Evolutionary conservation across 2,888 invertebrate species (phyloP).

Genomic region (Eupithecia centaureata): DNA sequence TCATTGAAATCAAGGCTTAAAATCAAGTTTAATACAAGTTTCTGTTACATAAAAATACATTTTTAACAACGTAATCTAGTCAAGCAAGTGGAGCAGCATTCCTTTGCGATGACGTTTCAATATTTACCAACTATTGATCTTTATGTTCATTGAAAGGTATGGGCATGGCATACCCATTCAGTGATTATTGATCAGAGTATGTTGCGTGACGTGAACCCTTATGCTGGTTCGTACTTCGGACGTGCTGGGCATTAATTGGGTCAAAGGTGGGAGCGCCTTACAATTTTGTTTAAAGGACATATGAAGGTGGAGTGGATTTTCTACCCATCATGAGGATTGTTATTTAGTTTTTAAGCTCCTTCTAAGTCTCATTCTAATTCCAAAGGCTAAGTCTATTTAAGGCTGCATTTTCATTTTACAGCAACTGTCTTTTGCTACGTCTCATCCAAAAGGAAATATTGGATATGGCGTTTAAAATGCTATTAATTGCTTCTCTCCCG

Average conservation of each 20-base stretch:
- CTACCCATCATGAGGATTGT: not conserved
- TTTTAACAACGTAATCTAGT: slow-evolving; percentile 42
- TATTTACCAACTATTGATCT: slow-evolving; percentile 62
- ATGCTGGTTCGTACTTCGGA: slow-evolving; percentile 53
- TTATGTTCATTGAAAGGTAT: slow-evolving; percentile 54
- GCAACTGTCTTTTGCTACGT: not conserved
- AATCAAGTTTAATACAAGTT: slow-evolving; percentile 39
- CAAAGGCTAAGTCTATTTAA: not conserved
- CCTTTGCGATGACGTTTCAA: slow-evolving; percentile 51
- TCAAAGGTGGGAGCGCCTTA: slow-evolving; percentile 53
- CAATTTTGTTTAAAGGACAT: slow-evolving; percentile 17
- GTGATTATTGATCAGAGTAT: slow-evolving; percentile 56
- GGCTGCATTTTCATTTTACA: not conserved
- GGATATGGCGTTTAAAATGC: not conserved
- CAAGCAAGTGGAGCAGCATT: slow-evolving; percentile 54
- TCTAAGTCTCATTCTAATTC: not conserved
- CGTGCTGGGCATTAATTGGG: slow-evolving; percentile 66
- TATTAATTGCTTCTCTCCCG: too few relatives aligned
- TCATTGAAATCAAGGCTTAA: slow-evolving; percentile 24
- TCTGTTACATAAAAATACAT: slow-evolving; percentile 33
- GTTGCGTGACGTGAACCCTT: slow-evolving; percentile 53
- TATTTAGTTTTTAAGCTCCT: not conserved
- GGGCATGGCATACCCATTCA: slow-evolving; percentile 50
- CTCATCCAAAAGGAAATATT: not conserved
- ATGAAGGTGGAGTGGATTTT: slow-evolving; percentile 13